These are phyloP conservation scores for Drosophila pseudoobscura DNA, from an alignment of 1,140 invertebrate genomes.

Conservation along the genomic window DNA sequence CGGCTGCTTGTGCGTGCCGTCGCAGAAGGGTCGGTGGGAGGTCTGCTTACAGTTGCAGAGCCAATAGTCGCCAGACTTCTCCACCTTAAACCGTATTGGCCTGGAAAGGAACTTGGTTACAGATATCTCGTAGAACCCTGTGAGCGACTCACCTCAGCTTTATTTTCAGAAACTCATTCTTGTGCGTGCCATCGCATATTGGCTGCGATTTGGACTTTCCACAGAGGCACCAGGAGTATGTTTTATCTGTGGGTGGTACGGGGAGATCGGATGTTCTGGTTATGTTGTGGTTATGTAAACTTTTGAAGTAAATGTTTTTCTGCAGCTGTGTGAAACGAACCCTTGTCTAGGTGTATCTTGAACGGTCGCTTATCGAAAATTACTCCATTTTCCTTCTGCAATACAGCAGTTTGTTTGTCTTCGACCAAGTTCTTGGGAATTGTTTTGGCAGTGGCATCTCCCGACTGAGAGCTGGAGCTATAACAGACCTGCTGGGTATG, in stretches of 20 bases:
- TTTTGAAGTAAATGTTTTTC: background rate
- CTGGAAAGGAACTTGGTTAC: constrained; percentile 77
- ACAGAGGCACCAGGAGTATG: constrained; percentile 97
- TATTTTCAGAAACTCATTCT: constrained; percentile 88
- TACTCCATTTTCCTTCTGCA: constrained; percentile 88
- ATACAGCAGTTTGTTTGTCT: constrained; percentile 85
- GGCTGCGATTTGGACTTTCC: constrained; percentile 96
- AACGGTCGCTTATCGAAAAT: constrained; percentile 96
- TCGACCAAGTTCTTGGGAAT: constrained; percentile 88
- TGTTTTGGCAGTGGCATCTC: constrained; percentile 65
- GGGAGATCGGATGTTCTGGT: constrained; percentile 7
- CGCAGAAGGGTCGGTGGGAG: constrained; percentile 97
- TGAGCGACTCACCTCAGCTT: constrained; percentile 84
- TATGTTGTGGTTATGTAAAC: constrained; percentile 70
- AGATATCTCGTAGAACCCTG: no score
- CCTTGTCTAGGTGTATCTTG: constrained; percentile 88
- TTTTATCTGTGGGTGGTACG: constrained; percentile 86
- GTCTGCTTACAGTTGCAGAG: constrained; percentile 99
- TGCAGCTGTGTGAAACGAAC: constrained; percentile 47
- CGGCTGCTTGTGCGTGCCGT: constrained; percentile 94
- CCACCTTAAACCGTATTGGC: constrained; percentile 92
- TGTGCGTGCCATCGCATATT: constrained; percentile 97
- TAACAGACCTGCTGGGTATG: constrained; percentile 47
- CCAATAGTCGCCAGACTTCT: constrained; percentile 97
- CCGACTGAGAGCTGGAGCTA: constrained; percentile 37